Percentiles rank a stretch among this genome's conserved stretches.
Evolutionary conservation across 1,140 invertebrate species (phyloP).

Genomic region (Teleopsis dalmanni): DNA sequence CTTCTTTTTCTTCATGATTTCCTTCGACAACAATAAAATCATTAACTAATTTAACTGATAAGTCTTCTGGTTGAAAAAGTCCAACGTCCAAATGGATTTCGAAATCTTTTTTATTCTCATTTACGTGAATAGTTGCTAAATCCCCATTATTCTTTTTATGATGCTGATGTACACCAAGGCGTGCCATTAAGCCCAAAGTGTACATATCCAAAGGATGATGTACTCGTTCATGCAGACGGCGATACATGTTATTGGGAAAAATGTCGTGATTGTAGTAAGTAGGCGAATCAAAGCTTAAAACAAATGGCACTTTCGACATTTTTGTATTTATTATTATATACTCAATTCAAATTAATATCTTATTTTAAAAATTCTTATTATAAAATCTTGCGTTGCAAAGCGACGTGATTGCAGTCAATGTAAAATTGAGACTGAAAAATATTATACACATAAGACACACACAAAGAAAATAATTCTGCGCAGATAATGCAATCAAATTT

Average conservation of each 20-base stretch:
- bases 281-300: conserved; percentile 31
- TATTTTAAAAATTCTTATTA: too few relatives aligned
- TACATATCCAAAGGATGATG: conserved; percentile 31
- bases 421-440: too few relatives aligned
- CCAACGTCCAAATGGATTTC: conserved; percentile 58
- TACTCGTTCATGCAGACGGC: conserved; percentile 26
- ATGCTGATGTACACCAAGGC: conserved; percentile 33
- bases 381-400: too few relatives aligned
- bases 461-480: too few relatives aligned
- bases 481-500: too few relatives aligned
- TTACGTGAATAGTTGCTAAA: conserved; percentile 19
- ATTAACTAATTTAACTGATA: conserved; percentile 65
- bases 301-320: conserved; percentile 37
- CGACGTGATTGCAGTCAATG: too few relatives aligned
- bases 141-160: conserved; percentile 25
- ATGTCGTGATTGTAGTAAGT: conserved; percentile 38
- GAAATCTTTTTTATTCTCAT: conserved; percentile 22
- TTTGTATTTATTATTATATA: too few relatives aligned
- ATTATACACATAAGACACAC: too few relatives aligned
- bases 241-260: conserved; percentile 35
- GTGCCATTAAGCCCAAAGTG: conserved; percentile 32
- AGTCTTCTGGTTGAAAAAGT: conserved; percentile 65
- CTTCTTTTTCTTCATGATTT: conserved; percentile 62
- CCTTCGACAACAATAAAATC: conserved; percentile 59
- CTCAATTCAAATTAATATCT: too few relatives aligned